Percentiles rank a stretch among this genome's conserved stretches.
Conservation (phyloP, 2,113 vertebrate genomes). For the Clarias batrachus region DNA sequence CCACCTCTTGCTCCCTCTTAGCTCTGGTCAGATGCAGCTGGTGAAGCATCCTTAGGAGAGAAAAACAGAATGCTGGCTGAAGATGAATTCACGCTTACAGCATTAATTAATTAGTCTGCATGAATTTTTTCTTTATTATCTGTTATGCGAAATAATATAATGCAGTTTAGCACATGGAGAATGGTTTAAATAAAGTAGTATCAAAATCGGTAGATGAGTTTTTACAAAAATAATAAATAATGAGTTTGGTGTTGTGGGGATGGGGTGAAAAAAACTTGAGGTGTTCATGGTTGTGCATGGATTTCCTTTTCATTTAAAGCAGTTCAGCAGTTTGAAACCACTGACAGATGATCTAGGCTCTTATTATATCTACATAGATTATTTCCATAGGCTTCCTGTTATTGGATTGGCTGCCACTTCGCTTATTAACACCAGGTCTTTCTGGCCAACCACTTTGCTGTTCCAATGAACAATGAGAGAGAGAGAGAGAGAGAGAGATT, state of each 20-base stretch:
- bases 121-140: not conserved
- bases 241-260: not conserved
- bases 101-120: not conserved
- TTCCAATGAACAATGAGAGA: not conserved
- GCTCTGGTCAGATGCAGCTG: not conserved
- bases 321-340: conserved; percentile 1
- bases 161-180: not conserved
- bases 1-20: conserved; percentile 12
- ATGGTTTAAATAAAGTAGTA: not conserved
- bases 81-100: not conserved
- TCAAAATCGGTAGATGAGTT: not conserved
- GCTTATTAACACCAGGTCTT: conserved; percentile 55
- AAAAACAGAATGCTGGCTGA: not conserved
- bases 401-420: conserved; percentile 52
- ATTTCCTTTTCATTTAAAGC: not conserved
- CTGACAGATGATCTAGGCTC: conserved; percentile 14
- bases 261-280: not conserved
- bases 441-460: conserved; percentile 22
- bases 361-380: not conserved
- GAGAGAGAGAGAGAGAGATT: not conserved
- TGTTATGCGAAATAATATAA: not conserved
- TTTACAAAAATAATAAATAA: not conserved
- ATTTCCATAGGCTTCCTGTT: conserved; percentile 25
- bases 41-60: not conserved
- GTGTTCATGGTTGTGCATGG: not conserved